These are phyloP conservation scores for Casuarius casuarius DNA, from an alignment of 2,113 vertebrate species.

Conservation along the genomic window DNA sequence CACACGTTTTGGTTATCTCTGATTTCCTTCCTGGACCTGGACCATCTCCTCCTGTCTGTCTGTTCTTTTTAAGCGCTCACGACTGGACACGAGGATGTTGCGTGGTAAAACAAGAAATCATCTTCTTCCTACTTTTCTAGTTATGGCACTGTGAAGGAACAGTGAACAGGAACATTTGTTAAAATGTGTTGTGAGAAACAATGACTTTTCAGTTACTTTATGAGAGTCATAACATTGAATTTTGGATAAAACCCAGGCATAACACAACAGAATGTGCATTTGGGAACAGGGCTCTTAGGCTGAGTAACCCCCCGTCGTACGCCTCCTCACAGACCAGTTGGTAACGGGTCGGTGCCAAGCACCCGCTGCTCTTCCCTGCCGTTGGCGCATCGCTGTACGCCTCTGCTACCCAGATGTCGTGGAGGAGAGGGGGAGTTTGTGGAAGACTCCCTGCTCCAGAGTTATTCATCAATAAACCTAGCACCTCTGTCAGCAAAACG, in stretches of 20 bases:
- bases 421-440: neutral
- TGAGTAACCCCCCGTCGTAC: neutral
- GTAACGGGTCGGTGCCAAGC: neutral
- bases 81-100: neutral
- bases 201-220: neutral
- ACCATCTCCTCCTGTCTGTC: neutral
- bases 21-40: neutral
- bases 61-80: neutral
- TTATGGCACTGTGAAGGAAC: neutral
- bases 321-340: neutral
- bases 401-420: neutral
- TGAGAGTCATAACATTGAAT: neutral
- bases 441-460: neutral
- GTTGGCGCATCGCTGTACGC: accelerated
- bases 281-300: neutral
- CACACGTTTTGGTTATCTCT: neutral
- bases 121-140: neutral
- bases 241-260: neutral
- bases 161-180: neutral
- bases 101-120: neutral
- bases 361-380: neutral
- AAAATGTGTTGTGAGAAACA: neutral
- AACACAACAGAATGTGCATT: neutral
- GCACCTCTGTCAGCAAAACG: neutral
- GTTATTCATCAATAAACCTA: neutral